A percentile compares a stretch with the other conserved stretches of the same genome.
Conservation (phyloP, 2,888 invertebrate genomes). For the Nymphalis polychloros region DNA sequence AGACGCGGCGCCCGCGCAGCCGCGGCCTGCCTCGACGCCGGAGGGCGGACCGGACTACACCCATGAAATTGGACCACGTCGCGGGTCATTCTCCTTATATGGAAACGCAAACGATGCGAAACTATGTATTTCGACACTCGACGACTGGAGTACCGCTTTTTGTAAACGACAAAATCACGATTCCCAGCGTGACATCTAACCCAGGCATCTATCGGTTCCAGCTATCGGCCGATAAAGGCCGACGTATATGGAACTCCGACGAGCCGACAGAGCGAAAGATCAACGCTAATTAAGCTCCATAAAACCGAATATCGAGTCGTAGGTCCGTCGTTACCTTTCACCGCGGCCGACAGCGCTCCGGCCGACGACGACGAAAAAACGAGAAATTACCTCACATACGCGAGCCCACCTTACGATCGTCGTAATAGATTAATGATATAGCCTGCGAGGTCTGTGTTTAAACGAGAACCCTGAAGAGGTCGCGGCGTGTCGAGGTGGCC, state of each 20-base stretch:
- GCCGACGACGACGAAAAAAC: conserved; percentile 56
- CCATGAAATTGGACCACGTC: conserved; percentile 47
- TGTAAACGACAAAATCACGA: conserved; percentile 37
- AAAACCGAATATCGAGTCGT: conserved; percentile 74
- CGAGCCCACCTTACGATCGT: conserved; percentile 63
- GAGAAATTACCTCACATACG: conserved; percentile 62
- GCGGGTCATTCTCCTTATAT: conserved; percentile 41
- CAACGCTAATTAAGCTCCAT: conserved; percentile 77
- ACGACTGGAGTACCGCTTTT: conserved; percentile 26
- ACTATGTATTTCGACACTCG: conserved; percentile 20
- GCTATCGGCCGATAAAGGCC: conserved; percentile 68
- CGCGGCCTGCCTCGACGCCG: conserved; percentile 51
- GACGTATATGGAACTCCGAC: conserved; percentile 61
- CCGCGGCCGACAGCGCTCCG: conserved; percentile 59
- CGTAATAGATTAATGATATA: conserved; percentile 80
- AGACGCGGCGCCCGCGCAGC: conserved; percentile 56
- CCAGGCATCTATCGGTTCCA: conserved; percentile 58
- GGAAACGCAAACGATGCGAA: conserved; percentile 35
- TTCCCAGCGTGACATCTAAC: conserved; percentile 60
- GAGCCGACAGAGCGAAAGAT: conserved; percentile 60
- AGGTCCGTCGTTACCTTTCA: conserved; percentile 69
- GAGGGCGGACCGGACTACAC: conserved; percentile 48
- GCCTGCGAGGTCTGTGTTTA: conserved; percentile 65
- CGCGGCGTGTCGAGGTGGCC: conserved; percentile 52
- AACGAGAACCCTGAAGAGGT: conserved; percentile 59